Conservation (phyloP, 2,888 invertebrate species). For the Pinctada fucata region DNA sequence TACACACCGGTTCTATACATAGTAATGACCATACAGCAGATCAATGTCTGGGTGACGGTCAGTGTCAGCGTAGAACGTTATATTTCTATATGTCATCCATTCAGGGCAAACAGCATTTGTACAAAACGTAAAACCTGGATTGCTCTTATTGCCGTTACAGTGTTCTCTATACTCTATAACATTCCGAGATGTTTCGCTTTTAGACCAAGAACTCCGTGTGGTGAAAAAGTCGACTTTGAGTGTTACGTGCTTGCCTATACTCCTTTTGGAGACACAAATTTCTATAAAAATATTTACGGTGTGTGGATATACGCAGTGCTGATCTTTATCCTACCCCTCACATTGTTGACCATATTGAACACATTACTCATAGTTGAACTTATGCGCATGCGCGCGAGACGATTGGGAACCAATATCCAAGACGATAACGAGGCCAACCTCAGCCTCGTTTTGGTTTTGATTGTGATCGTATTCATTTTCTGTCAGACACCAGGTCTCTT, state of each 20-base stretch:
- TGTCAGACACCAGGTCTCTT: conserved; percentile 73
- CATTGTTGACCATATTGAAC: conserved; percentile 63
- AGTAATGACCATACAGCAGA: conserved; percentile 70
- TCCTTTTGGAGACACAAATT: conserved; percentile 54
- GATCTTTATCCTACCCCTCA: conserved; percentile 65
- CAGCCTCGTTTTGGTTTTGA: conserved; percentile 69
- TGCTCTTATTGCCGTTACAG: conserved; percentile 55
- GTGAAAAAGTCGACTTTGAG: neutral
- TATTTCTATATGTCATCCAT: conserved; percentile 73
- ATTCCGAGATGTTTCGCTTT: conserved; percentile 68
- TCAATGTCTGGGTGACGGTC: conserved; percentile 73
- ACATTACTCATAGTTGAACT: conserved; percentile 66
- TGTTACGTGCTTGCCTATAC: conserved; percentile 58
- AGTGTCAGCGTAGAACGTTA: conserved; percentile 72
- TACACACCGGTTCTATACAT: conserved; percentile 66
- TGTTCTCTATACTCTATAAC: conserved; percentile 65
- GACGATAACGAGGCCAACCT: conserved; percentile 71
- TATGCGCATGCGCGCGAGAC: conserved; percentile 67
- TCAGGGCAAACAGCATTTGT: conserved; percentile 64
- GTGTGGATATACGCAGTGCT: conserved; percentile 62
- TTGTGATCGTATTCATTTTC: conserved; percentile 73
- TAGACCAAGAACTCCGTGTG: conserved; percentile 29
- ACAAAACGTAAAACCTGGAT: conserved; percentile 64
- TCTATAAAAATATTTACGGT: conserved; percentile 61
- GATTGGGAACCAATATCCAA: conserved; percentile 63